A percentile compares a stretch with the other conserved stretches of the same genome.
phyloP scores from a whole-genome alignment of 2,797 vertebrate species.

The Hippopotamyrus pictus region DNA sequence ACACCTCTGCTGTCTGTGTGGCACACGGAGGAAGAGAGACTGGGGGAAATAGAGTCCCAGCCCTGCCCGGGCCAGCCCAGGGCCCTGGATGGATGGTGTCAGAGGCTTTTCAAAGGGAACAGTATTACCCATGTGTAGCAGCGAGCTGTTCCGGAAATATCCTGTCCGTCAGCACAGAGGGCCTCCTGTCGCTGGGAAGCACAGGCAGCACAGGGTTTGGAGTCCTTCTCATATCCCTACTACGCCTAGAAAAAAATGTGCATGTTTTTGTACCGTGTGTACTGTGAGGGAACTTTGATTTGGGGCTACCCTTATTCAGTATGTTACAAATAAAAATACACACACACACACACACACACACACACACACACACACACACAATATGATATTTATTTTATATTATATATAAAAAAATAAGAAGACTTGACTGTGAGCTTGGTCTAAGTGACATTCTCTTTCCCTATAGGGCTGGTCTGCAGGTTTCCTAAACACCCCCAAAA shows the following conservation, averaged over 20 bases:
- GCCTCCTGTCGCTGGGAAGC: neutral
- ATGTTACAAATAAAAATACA: neutral
- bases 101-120: conserved; percentile 29
- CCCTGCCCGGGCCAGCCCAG: conserved; percentile 22
- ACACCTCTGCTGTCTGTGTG: conserved; percentile 41
- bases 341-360: neutral
- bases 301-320: neutral
- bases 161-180: neutral
- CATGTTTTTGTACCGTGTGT: neutral
- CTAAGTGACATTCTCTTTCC: neutral
- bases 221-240: neutral
- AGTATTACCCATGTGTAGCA: conserved; percentile 23
- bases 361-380: neutral
- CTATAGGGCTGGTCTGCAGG: neutral
- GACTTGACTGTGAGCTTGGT: neutral
- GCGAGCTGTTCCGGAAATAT: conserved; percentile 22
- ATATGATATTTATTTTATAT: neutral
- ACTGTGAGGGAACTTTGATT: neutral
- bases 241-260: neutral
- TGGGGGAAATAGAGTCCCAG: conserved; percentile 32
- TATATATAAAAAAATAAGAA: neutral
- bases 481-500: conserved; percentile 13
- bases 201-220: neutral
- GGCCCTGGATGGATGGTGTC: conserved; percentile 31
- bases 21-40: neutral